Conservation (phyloP, 2,888 invertebrate species). For the Pegoplata infirma region DNA sequence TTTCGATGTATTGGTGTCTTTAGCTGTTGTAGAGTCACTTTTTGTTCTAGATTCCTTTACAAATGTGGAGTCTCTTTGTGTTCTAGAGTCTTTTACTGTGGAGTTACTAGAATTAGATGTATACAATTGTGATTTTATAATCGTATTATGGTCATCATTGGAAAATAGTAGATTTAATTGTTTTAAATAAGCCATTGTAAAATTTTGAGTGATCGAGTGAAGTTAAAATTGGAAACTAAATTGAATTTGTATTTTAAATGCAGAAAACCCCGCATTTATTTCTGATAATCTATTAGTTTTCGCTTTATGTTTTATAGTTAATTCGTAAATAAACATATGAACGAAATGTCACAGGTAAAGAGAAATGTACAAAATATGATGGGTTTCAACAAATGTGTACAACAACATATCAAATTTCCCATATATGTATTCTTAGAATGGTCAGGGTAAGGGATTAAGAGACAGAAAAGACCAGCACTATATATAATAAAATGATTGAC, state of each 20-base stretch:
- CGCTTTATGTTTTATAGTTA: not conserved
- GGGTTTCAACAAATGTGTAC: no score
- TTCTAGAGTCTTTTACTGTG: conserved; percentile 43
- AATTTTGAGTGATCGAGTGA: not conserved
- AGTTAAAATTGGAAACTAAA: conserved; percentile 6
- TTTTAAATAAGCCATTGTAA: conserved; percentile 40
- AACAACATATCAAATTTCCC: no score
- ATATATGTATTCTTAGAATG: no score
- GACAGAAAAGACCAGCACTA: no score
- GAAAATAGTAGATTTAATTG: conserved; percentile 44
- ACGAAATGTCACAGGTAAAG: no score
- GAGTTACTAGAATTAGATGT: conserved; percentile 38
- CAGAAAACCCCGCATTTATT: not conserved
- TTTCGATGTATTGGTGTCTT: not conserved
- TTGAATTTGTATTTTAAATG: not conserved
- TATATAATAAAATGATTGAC: no score
- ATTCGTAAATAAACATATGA: no score
- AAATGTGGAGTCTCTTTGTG: not conserved
- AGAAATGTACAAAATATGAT: no score
- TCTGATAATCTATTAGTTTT: not conserved
- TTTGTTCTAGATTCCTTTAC: not conserved
- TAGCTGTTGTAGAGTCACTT: not conserved
- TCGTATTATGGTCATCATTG: conserved; percentile 19
- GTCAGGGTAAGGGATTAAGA: no score
- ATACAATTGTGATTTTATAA: conserved; percentile 41